Conservation (phyloP, 2,113 vertebrate genomes). For the Pelmatolapia mariae region DNA sequence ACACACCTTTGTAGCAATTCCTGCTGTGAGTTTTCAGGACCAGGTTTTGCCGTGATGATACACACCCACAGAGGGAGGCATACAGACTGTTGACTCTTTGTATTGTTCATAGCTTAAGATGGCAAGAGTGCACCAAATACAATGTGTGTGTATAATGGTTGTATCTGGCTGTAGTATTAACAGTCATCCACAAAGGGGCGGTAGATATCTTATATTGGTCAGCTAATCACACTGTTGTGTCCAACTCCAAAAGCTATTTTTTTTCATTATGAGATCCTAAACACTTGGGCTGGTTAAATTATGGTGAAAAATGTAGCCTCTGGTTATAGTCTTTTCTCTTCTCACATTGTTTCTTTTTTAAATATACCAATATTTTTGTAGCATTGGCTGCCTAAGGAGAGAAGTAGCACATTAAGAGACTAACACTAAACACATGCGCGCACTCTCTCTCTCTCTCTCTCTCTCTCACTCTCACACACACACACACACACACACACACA, state of each 20-base stretch:
- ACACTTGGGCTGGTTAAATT: neutral
- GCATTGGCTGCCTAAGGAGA: neutral
- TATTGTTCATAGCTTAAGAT: neutral
- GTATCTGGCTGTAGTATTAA: neutral
- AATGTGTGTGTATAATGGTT: neutral
- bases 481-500: too few species aligned
- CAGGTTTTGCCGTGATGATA: neutral
- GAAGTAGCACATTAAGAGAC: neutral
- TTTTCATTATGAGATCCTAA: neutral
- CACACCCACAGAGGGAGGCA: neutral
- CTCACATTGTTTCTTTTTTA: neutral
- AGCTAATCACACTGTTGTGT: neutral
- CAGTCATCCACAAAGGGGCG: constrained; percentile 6
- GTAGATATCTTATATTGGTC: neutral
- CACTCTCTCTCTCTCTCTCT: neutral
- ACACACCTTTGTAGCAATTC: neutral
- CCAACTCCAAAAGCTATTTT: neutral
- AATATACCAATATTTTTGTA: neutral
- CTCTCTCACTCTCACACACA: neutral
- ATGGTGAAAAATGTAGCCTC: neutral
- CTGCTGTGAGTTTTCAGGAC: neutral
- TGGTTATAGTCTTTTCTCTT: neutral
- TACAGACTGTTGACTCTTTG: neutral
- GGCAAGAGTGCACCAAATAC: neutral
- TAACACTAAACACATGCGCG: neutral